Evolutionary conservation across 2,113 vertebrate species (phyloP), one percentile per base, ranked within the genome.

Genomic region (Laticauda colubrina): DNA sequence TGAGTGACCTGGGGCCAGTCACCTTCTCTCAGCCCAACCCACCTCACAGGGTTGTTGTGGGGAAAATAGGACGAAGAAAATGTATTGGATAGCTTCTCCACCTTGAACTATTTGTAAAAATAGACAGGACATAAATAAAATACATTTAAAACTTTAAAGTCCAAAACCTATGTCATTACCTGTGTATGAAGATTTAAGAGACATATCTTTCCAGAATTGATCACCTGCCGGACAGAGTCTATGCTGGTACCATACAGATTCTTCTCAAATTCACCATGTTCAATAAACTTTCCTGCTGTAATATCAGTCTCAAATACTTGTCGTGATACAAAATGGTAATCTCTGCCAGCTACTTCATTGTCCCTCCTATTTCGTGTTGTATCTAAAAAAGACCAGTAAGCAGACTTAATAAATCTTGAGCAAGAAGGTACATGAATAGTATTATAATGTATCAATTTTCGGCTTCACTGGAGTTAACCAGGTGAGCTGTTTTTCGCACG

Each of bases 121-220:
- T 69, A 34, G 29, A 9, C 24, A 26, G 24, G 64, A 15, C n/a
- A 69, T 69, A 69, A 69, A 69, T 12, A 69, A 69, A 14, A 11
- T 23, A 23, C 23, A 69, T 54, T 24, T 53, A 59, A 45, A 61
- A 85, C 1, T 20, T 0, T 1, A 95, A 4, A 75, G n/a, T 24
- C 21, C 53, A 92, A 87, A 81, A 95, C 48, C 64, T 7, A 93
- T 18, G 85, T 95, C n/a, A 96, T 85, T 97, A 99, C 99, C 98
- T 98, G 98, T 14, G 99, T 98, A 94, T 98, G 98, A 88, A 99
- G 98, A 95, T 98, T 98, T 95, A 99, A 95, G 95, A 99, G 95
- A 96, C 99, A 99, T 95, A 99, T 99, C 96, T 99, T 99, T 89
- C 99, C 98, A 0, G 98, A 98, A 97, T 99, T 99, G 97, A 99